Conservation (phyloP, 2,888 invertebrate species). For the Nymphalis c-album region DNA sequence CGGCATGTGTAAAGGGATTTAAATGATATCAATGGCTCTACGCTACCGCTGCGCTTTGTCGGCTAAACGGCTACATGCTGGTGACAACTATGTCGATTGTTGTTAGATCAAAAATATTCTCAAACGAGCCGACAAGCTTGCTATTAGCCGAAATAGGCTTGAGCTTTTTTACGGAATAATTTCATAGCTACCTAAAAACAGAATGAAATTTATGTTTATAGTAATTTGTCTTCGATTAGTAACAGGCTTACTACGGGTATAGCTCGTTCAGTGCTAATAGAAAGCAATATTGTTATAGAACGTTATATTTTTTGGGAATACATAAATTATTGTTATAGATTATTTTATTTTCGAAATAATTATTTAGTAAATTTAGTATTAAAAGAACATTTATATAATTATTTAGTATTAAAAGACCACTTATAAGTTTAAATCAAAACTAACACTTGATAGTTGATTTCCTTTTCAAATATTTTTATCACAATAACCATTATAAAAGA, state of each 20-base stretch:
- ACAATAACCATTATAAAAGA: constrained; percentile 36
- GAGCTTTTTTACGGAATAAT: neutral
- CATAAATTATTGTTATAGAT: neutral
- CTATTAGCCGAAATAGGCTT: neutral
- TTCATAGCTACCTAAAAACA: neutral
- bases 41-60: constrained; percentile 75
- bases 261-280: no score
- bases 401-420: no score
- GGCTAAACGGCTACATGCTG: constrained; percentile 63
- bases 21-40: constrained; percentile 76
- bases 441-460: no score
- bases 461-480: constrained; percentile 24
- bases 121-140: constrained; percentile 58
- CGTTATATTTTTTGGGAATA: no score
- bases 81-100: constrained; percentile 54
- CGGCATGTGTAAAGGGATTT: constrained; percentile 73
- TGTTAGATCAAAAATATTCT: constrained; percentile 66
- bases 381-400: no score
- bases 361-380: no score
- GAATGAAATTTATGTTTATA: no score
- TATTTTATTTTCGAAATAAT: neutral
- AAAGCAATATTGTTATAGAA: no score
- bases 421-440: no score
- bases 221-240: no score
- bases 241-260: no score